These are phyloP conservation scores for Enteromius paludinosus DNA, from an alignment of 2,797 vertebrate species.

Conservation along the genomic window DNA sequence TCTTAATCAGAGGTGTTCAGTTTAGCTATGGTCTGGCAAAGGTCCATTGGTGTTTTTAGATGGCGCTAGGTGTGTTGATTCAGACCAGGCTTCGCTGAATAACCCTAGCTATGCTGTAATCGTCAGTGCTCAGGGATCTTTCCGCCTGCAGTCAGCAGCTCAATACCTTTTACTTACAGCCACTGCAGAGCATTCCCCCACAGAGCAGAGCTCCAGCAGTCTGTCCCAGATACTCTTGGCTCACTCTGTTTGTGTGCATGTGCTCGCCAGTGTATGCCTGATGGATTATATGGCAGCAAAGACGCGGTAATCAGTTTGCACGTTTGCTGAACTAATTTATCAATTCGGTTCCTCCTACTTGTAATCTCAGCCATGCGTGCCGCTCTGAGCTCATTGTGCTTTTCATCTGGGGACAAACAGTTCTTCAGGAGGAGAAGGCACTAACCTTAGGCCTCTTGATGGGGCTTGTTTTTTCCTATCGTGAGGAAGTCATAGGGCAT, in stretches of 20 bases:
- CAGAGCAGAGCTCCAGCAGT: constrained; percentile 56
- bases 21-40: not conserved
- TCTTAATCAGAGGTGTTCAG: not conserved
- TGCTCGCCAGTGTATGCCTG: constrained; percentile 54
- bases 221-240: constrained; percentile 74
- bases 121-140: constrained; percentile 74
- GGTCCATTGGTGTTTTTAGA: constrained; percentile 24
- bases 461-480: constrained; percentile 8
- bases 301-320: constrained; percentile 78
- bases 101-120: constrained; percentile 43
- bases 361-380: constrained; percentile 74
- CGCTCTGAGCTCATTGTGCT: constrained; percentile 60
- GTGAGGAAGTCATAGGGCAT: constrained; percentile 19
- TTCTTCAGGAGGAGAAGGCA: constrained; percentile 36
- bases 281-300: constrained; percentile 70
- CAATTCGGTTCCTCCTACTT: constrained; percentile 80
- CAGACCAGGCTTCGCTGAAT: constrained; percentile 14
- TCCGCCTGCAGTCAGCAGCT: constrained; percentile 78
- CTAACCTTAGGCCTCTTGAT: constrained; percentile 25
- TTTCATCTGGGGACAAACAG: constrained; percentile 47
- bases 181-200: constrained; percentile 65
- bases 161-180: constrained; percentile 80
- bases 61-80: not conserved
- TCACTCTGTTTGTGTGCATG: constrained; percentile 59
- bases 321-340: constrained; percentile 81